Evolutionary conservation across 2,797 vertebrate species (phyloP).

Genomic region (Malacoraja senta): DNA sequence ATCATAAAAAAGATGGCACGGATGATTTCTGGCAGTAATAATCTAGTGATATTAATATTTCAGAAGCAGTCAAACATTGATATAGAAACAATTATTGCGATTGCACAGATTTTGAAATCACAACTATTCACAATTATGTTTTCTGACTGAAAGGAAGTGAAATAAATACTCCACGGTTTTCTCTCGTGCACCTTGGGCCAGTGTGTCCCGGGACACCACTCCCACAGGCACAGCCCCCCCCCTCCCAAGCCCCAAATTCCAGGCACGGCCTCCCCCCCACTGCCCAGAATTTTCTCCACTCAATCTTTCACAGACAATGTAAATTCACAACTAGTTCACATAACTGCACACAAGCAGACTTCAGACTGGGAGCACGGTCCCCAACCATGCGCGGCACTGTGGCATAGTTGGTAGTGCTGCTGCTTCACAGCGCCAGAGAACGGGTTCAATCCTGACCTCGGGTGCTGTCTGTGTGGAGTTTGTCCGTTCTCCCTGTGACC

Average conservation of each 20-base stretch:
- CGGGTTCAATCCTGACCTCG: no score
- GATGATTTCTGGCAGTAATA: not conserved
- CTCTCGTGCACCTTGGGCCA: not conserved
- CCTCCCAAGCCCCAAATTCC: no score
- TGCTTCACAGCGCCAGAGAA: no score
- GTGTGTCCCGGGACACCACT: not conserved
- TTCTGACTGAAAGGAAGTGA: not conserved
- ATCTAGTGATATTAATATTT: not conserved
- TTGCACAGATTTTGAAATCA: not conserved
- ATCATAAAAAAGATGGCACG: not conserved
- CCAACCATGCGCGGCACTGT: no score
- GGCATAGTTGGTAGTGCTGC: no score
- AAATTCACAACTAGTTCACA: not conserved
- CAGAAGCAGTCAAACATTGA: not conserved
- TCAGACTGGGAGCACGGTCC: not conserved
- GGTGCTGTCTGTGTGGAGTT: no score
- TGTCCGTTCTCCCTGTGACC: no score
- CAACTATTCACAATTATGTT: not conserved
- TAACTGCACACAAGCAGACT: not conserved
- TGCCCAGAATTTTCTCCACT: not conserved
- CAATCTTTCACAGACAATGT: not conserved
- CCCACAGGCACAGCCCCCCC: not conserved
- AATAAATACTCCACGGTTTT: not conserved
- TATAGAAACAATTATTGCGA: not conserved
- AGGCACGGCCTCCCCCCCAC: no score